Base-by-base conservation (phyloP, 2,113 vertebrate genomes). In the Gobius niger region DNA sequence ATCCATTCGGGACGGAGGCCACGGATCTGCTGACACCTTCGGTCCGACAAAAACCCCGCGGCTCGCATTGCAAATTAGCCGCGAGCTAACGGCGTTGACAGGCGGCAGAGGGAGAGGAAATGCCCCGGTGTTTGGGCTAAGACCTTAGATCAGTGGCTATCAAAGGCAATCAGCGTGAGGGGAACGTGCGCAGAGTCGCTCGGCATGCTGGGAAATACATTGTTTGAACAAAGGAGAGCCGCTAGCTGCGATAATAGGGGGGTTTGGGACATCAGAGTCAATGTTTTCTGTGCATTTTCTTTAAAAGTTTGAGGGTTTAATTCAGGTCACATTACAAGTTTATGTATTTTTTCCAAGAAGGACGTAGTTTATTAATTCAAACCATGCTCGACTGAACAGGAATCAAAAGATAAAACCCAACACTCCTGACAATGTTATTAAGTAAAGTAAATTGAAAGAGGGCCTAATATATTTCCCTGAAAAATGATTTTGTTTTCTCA, bases 1-100 rank as follows among this genome's bases (percentile, higher is more conserved):
- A 51, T 60, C 56, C 61, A 65, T 7, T 2, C 9, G 16, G 44
- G 60, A 63, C 44, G 1, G 19, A 54, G 59, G 4, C 41, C 16
- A 15, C 3, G 2, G 53, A 74, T 67, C 57, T 1, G 5, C 46
- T 60, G 73, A 72, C 67, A 18, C 42, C 76, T 62, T 41, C 63
- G 54, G 24, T 52, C 42, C 67, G 70, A 24, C 44, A 34, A n/a
- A 60, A 34, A 53, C 41, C 63, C 62, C 19, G 40, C 19, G 40
- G 52, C 46, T 7, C 4, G 77, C 79, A 82, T 82, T 9, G 9
- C 13, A 49, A 75, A 77, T 70, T 9, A 63, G 16, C 15, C 12
- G 12, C 67, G 47, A 1, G 3, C 47, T 12, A 19, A 62, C 62
- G 24, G 60, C 41, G 53, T 19, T 50, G 67, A 50, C 34, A 12